These are phyloP conservation scores for Mirza zaza DNA, from an alignment of 2,113 vertebrate genomes.

Conservation along the genomic window DNA sequence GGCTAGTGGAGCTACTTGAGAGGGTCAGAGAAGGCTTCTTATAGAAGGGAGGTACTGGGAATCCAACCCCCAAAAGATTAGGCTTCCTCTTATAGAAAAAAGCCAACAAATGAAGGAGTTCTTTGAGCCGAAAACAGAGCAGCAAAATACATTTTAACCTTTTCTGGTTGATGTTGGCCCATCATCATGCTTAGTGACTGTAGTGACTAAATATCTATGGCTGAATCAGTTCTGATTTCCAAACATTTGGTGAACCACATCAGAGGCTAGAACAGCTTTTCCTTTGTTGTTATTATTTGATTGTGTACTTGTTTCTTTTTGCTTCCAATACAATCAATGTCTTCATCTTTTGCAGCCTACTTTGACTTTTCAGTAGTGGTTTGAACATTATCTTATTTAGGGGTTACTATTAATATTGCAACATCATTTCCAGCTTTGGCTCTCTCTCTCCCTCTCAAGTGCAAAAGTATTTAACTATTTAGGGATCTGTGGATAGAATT, in stretches of 20 bases:
- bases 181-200: neutral
- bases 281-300: neutral
- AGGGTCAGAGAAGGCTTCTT: neutral
- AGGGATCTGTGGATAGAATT: neutral
- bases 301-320: conserved; percentile 23
- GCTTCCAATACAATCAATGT: neutral
- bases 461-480: neutral
- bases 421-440: neutral
- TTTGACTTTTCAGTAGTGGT: neutral
- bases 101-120: neutral
- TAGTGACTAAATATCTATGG: neutral
- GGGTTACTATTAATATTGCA: neutral
- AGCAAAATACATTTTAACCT: neutral
- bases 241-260: neutral
- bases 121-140: neutral
- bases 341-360: neutral
- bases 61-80: neutral
- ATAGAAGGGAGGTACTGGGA: neutral
- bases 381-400: conserved; percentile 2
- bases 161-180: neutral
- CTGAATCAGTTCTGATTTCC: conserved; percentile 23
- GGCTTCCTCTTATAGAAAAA: neutral
- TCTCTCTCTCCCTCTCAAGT: neutral
- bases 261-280: neutral
- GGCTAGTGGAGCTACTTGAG: neutral